Evolutionary conservation across 1,140 invertebrate species (phyloP), one percentile per base, ranked within the genome.

Genomic region (Caerostris extrusa): DNA sequence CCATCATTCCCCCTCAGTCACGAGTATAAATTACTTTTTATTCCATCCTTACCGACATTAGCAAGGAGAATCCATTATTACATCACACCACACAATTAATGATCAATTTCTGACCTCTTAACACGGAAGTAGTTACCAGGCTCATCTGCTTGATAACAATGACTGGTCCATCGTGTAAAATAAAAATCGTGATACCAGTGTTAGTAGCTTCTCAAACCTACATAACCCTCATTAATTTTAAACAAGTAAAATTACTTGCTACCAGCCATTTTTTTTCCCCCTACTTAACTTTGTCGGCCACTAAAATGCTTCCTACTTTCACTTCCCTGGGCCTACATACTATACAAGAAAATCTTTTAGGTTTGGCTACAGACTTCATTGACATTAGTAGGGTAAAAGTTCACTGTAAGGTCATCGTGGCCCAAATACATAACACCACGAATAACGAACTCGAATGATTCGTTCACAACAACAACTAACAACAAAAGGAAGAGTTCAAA

Each of bases 361-460:
- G 34, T 34, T 34, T 34, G 34, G 34, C 34, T 17, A 53, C 53
- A 57, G 58, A 34, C 56, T n/a, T 5, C 7, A 58, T 56, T 67
- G 92, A 88, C 92, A 93, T 93, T 93, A 85, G 92, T 93, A 88
- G 92, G 92, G 85, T 93, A 93, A 93, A 88, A 93, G 92, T 93
- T 88, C 92, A 93, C 56, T 12, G 55, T n/a, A 55, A 71, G 86
- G 92, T 93, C 88, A 64, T 14, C 57, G 17, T 89, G 85, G 85
- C 92, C 92, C 58, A 93, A 64, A 88, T 93, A 71, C 91, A 71
- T 58, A 71, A 19, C 64, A 4, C 71, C 89, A 56, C 58, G 83
- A 77, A 53, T 77, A 77, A 77, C 71, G 34, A 34, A 34, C 34
- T 50, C 83, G 19, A 60, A 85, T 14, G 56, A 57, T 60, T 85